phyloP scores from a whole-genome alignment of 2,888 invertebrate genomes.

The Amphiduros pacificus region DNA sequence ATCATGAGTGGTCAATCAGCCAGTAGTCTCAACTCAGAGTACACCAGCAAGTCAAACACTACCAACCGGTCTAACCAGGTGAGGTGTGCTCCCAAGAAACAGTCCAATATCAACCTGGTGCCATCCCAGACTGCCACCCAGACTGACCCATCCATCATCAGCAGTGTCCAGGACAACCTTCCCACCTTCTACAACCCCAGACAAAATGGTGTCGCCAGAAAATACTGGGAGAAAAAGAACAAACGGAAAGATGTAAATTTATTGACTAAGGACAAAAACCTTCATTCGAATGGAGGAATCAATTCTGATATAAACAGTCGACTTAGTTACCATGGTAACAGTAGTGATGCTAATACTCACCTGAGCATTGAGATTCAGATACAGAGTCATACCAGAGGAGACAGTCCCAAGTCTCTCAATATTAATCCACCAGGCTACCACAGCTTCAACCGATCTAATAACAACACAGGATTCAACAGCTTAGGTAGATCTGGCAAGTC shows the following conservation, averaged over 20 bases:
- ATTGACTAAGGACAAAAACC: conserved; percentile 38
- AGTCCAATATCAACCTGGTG: conserved; percentile 48
- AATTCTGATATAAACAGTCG: conserved; percentile 11
- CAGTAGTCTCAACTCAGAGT: conserved; percentile 16
- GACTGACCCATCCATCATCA: conserved; percentile 13
- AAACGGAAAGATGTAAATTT: conserved; percentile 49
- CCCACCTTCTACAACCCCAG: conserved; percentile 85
- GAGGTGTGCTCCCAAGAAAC: conserved; percentile 27
- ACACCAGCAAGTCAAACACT: conserved; percentile 18
- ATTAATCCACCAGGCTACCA: neutral
- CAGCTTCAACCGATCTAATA: neutral
- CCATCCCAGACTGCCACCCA: conserved; percentile 32
- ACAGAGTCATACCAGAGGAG: conserved; percentile 23
- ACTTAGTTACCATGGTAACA: conserved; percentile 33
- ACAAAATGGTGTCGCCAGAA: conserved; percentile 89
- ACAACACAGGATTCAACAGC: neutral
- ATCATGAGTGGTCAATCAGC: conserved; percentile 34
- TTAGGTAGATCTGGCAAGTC: conserved; percentile 3
- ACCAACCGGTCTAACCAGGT: conserved; percentile 2
- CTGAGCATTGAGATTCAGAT: conserved; percentile 49
- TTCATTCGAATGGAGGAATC: conserved; percentile 6
- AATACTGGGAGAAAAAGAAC: conserved; percentile 78
- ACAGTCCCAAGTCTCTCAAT: conserved; percentile 3
- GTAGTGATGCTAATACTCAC: conserved; percentile 43
- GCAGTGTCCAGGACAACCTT: conserved; percentile 25